phyloP scores from a whole-genome alignment of 2,888 invertebrate genomes.

The Lepetodrilus schrolli region DNA sequence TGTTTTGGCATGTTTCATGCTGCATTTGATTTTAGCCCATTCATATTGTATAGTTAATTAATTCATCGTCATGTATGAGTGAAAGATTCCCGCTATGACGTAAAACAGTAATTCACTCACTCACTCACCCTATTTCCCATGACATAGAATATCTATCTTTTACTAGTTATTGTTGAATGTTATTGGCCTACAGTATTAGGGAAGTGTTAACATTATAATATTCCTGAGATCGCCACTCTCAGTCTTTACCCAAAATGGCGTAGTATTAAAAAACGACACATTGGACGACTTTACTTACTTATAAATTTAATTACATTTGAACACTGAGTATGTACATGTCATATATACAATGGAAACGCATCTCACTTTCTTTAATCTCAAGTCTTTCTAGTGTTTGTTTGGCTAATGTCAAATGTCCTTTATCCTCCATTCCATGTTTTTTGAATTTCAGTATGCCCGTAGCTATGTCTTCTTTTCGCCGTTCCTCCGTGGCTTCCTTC shows the following conservation, averaged over 20 bases:
- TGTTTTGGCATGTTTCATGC: too few species aligned
- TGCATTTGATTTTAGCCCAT: too few species aligned
- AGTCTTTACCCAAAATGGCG: too few species aligned
- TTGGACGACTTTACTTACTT: too few species aligned
- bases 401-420: conserved; percentile 43
- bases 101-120: too few species aligned
- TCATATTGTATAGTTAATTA: too few species aligned
- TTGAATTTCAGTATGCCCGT: conserved; percentile 36
- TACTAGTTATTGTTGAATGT: not conserved
- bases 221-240: too few species aligned
- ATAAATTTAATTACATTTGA: not conserved
- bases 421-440: conserved; percentile 42
- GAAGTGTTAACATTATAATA: not conserved
- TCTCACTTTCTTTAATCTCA: not conserved
- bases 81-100: too few species aligned
- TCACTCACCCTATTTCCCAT: too few species aligned
- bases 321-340: not conserved
- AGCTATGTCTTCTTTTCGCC: conserved; percentile 32
- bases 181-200: not conserved
- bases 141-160: too few species aligned
- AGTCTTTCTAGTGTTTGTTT: conserved; percentile 38
- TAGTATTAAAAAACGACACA: too few species aligned
- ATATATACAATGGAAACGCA: not conserved
- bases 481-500: conserved; percentile 42
- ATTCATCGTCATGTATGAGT: too few species aligned